Conservation (phyloP, 2,113 vertebrate genomes). For the Tachysurus fulvidraco region DNA sequence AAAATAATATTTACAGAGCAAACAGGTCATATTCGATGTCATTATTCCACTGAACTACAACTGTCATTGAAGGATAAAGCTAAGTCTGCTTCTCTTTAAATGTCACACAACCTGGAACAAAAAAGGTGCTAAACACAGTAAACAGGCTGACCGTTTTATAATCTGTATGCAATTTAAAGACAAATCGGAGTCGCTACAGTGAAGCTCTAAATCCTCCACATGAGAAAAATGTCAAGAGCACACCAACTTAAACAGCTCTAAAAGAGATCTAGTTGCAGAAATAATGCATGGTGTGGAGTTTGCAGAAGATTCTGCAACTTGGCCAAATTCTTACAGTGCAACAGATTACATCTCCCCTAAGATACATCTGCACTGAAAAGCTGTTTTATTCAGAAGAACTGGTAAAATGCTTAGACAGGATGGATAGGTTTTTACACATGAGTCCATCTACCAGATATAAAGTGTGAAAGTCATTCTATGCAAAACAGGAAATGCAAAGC, state of each 20-base stretch:
- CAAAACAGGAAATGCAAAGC: slow-evolving; percentile 24
- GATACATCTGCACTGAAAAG: neutral
- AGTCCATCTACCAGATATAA: neutral
- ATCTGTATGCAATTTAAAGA: neutral
- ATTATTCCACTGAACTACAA: neutral
- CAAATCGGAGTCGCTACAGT: neutral
- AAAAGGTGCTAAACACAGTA: neutral
- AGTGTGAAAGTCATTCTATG: neutral
- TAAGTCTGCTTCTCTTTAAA: neutral
- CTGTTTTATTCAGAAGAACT: neutral
- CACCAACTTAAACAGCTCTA: neutral
- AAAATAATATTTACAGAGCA: neutral
- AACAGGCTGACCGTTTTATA: neutral
- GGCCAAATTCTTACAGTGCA: neutral
- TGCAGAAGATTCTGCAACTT: neutral
- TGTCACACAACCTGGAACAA: neutral
- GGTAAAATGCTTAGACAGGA: neutral
- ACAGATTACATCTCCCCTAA: neutral
- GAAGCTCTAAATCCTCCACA: neutral
- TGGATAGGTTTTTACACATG: neutral
- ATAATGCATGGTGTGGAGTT: neutral
- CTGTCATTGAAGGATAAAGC: neutral
- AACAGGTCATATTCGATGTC: too few species aligned
- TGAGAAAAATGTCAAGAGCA: neutral
- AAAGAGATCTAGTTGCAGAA: neutral